Base-by-base conservation (phyloP, 2,888 invertebrate genomes). In the Aradus depressus region DNA sequence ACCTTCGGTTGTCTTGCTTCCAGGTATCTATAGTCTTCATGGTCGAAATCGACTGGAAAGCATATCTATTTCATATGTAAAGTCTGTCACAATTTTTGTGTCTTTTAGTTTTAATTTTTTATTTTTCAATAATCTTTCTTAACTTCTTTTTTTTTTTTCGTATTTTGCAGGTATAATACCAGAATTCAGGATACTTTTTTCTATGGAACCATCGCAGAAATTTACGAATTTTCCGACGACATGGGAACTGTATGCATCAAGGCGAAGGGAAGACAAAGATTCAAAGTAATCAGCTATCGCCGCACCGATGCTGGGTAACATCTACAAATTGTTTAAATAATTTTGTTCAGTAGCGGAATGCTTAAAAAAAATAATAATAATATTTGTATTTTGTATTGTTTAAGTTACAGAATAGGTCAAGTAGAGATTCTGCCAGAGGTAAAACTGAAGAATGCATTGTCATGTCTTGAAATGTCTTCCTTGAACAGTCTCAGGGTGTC, bases 261-360 rank as follows among this genome's bases (percentile, higher is more conserved):
- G 67, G 85, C 86, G 0, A 79, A 79, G 62, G 86, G 84, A 0
- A 67, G 86, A 43, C 87, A 88, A 64, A 71, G 88, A 53, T 87
- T 88, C 65, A 71, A 73, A 61, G 68, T 84, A 41, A 60, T 79
- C 2, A 69, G 70, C 34, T 67, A 67, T 4, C 63, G 66, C 52
- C 59, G 69, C 25, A 68, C 70, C 50, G 60, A 66, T 6, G 69
- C 70, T 55, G 72, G 72, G 67, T 70, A 63, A 58, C 57, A 59
- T 43, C 10, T 28, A 28, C 31, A 6, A 37, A 14, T 37, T 37
- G 32, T 32, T 44, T 32, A 1, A 8, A 31, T 44, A 31, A 5
- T 10, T n/a, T 35, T 39, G 10, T 26, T 35, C 12, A 25, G 2
- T 16, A n/a, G n/a, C n/a, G n/a, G n/a, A n/a, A n/a, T n/a, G n/a